Evolutionary conservation across 1,140 invertebrate genomes (phyloP), one percentile per base, ranked within the genome.

Genomic region (Drosophila yakuba): DNA sequence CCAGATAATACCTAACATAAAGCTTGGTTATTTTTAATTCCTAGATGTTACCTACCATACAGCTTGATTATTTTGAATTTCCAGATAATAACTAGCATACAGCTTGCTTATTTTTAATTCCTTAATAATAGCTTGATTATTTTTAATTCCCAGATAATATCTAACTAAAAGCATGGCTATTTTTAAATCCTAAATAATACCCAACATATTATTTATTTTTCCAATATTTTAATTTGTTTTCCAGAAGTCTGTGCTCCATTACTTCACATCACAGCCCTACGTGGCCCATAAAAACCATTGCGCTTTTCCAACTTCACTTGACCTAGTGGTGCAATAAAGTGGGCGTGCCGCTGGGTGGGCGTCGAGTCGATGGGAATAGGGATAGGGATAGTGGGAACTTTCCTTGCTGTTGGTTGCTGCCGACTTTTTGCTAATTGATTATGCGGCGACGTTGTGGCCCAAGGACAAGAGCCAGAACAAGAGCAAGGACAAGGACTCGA

Each of bases 371-470:
- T 63, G 17, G 38, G 55, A 17, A 63, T 8, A 41, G 61, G 25
- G 25, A 60, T 63, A 25, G 38, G 55, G 28, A 63, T 8, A 41
- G 61, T 48, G 8, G 36, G n/a, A 67, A 67, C 63, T 50, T 66
- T 67, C 60, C 25, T 48, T 48, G 58, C 28, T 35, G 52, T 35
- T 20, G 28, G 52, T 35, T 20, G 28, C 25, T 38, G 23, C 7
- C 15, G 20, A 17, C 32, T 72, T 71, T 41, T 50, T 58, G 51
- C 68, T 71, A 72, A 72, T 72, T 72, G 68, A 72, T 72, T 72
- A 72, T 45, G 51, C 68, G 66, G 64, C 68, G 44, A 50, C 66
- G 52, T 43, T 36, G 66, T 58, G 67, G 68, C 64, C 64, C 68
- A 72, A 72, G 68, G 68, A 58, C 68, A 71, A 48, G 50, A 39